Base-by-base conservation (phyloP, 2,888 invertebrate genomes). In the Trichopoda pennipes region DNA sequence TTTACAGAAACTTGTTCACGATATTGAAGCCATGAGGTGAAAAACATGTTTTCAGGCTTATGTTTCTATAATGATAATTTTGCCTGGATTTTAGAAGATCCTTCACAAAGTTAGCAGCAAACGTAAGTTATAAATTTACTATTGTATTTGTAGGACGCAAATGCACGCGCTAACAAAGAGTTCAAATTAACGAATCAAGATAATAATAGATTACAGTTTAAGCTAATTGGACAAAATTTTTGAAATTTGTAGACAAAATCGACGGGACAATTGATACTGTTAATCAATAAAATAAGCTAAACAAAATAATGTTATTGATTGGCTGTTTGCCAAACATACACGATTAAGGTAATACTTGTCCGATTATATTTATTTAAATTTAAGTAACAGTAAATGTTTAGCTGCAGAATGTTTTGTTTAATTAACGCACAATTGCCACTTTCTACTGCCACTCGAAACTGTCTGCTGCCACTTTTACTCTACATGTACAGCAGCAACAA, bases 391-490 rank as follows among this genome's bases (percentile, higher is more conserved):
- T 79, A 68, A 63, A 73, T 73, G 47, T 28, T 72, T 76, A 47
- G 64, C 38, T 69, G 68, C 16, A 73, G 69, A 61, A 68, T 76
- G 61, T 76, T 77, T 84, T 79, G 68, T 78, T 77, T 85, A 85
- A 85, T 83, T 85, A 80, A 84, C 84, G 83, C 84, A 85, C 83
- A 80, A 80, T 82, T 85, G 81, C 66, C 79, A 79, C 82, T 82
- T 82, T 80, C 80, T 83, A 74, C 49, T 60, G 69, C 61, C 74
- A 81, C 76, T 78, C 70, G 32, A 53, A 42, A 35, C 51, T 60
- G 70, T 47, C 66, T 53, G 61, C 53, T 68, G 55, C 64, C 75
- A 84, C 83, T 84, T 83, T 82, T 83, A 72, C 73, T 78, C 72
- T 61, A 55, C 53, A 28, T 56, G 47, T 61, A 47, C 17, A 53